Base-by-base conservation (phyloP, 2,888 invertebrate species). In the Ecliptopera silaceata region DNA sequence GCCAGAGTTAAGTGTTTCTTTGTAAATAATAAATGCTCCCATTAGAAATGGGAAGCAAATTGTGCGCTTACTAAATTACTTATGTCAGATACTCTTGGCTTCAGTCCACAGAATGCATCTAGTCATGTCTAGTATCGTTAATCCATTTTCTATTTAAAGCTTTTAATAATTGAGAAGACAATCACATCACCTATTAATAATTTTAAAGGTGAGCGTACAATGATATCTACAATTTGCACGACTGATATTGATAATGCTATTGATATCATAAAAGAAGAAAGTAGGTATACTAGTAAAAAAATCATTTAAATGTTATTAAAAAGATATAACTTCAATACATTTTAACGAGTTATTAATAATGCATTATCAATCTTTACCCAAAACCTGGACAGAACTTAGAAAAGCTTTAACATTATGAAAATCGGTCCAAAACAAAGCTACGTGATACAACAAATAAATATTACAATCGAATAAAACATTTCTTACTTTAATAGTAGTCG, bases 141-240 rank as follows among this genome's bases (percentile, higher is more conserved):
- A 85, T 83, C 81, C 74, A 77, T 78, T 77, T 8, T 77, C 78
- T 84, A 84, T 86, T 83, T 82, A 83, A 84, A 81, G 26, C 45
- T 17, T 46, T 20, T 47, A 13, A 42, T 47, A 47, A 41, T 41
- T 32, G 54, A 54, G 53, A 5, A 41, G 47, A 54, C 47, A 54
- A 47, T 54, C 11, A 41, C 18, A 4, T 41, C 20, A 5, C 2
- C 31, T 39, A 48, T 17, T 38, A 17, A 17, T 39, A 47, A 26
- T 38, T 36, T 26, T 38, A 15, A 47, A 38, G 11, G 15, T 36
- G 22, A 5, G 39, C n/a, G 15, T 4, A 41, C 41, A 41, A 41
- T 36, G 15, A 36, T 4, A 34, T 1, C 32, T 32, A 4, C 6
- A 1, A 34, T 26, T 8, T 26, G 6, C 26, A 26, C 26, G 13